phyloP scores from a whole-genome alignment of 2,797 vertebrate genomes.

The Falco peregrinus region DNA sequence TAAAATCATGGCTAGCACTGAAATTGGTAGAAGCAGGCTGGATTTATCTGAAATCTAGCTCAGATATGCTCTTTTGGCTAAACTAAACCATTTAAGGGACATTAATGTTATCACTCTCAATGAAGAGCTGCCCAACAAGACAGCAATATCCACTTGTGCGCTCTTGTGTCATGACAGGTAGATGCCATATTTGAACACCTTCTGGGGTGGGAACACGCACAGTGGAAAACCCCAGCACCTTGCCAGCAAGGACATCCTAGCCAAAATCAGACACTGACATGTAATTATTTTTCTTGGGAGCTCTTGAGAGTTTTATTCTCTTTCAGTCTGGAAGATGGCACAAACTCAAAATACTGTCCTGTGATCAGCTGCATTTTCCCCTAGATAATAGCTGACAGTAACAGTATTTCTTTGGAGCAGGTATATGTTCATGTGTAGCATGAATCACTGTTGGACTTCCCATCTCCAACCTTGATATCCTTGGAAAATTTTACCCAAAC shows the following conservation, averaged over 20 bases:
- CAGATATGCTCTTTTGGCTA: background rate
- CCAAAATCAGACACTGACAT: background rate
- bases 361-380: background rate
- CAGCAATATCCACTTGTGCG: fast-evolving
- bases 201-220: background rate
- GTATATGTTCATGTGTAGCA: background rate
- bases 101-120: background rate
- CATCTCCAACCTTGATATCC: background rate
- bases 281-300: background rate
- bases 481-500: background rate
- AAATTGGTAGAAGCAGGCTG: background rate
- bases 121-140: background rate
- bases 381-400: background rate
- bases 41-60: background rate
- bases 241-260: background rate
- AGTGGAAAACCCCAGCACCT: background rate
- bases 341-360: background rate
- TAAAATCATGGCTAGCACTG: background rate
- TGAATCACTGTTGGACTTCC: background rate
- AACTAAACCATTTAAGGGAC: background rate
- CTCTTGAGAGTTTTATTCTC: background rate
- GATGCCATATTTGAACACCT: background rate
- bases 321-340: background rate
- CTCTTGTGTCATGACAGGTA: background rate
- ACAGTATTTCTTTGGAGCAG: background rate